Base-by-base conservation (phyloP, 64 coral and sea anemone genomes). In the Dendrophyllia cribrosa region DNA sequence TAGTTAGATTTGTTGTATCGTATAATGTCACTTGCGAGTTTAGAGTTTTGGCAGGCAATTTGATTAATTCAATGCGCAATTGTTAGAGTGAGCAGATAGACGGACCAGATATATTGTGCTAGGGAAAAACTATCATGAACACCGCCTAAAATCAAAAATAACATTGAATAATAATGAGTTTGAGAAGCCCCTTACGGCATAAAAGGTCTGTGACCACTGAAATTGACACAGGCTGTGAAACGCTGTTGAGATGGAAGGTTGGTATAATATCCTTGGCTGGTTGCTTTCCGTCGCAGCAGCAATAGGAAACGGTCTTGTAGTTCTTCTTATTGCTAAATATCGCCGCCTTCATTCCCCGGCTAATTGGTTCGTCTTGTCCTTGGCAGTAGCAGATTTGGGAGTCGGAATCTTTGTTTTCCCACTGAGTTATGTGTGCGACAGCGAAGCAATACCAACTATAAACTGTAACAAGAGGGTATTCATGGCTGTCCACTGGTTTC, bases 321-420 rank as follows among this genome's bases (percentile, higher is more conserved):
- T 87, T 6, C 23, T 72, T n/a, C 67, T 87, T 7, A 52, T 87
- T 9, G 24, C 47, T 19, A 58, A 13, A 43, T 19, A 15, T 34
- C 50, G 16, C 11, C 66, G 70, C 8, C 84, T 87, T 16, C 84
- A 72, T 43, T 72, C 22, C 23, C 64, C 84, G 6, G 47, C 84
- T 9, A 87, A 87, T 8, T 87, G 84, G 84, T 87, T 87, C 23
- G 74, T 76, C 17, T 16, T 76, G 16, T 76, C 74, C 48, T n/a
- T 76, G 49, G 74, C 17, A 77, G 60, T 63, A 11, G 60, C 60
- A 11, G 60, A 63, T 63, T 19, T 14, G 0, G 60, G 60, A 13
- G 60, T 63, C 60, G 60, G 60, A 14, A 63, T 63, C 12, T 13
- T 63, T 63, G 17, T 19, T 19, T 63, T 63, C 17, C 60, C 60